Conservation (phyloP, 2,113 vertebrate genomes). For the Microcebus murinus region DNA sequence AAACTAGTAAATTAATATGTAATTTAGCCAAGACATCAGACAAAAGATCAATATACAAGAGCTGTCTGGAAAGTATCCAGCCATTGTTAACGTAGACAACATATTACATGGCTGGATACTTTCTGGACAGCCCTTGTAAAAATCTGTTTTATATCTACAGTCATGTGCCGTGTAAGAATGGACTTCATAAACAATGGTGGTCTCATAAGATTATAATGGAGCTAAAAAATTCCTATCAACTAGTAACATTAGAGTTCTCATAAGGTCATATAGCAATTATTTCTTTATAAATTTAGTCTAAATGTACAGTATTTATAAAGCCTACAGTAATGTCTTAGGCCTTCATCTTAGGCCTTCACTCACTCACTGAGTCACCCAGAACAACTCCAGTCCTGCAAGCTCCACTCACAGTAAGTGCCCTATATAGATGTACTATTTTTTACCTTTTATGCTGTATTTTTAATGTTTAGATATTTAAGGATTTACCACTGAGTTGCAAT, state of each 20-base stretch:
- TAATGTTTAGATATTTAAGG: background rate
- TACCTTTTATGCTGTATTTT: background rate
- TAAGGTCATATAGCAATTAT: background rate
- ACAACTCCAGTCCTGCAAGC: background rate
- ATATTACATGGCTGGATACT: too few relatives aligned
- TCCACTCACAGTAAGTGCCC: background rate
- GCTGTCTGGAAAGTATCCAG: too few relatives aligned
- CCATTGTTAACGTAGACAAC: too few relatives aligned
- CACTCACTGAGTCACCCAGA: background rate
- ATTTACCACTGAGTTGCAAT: background rate
- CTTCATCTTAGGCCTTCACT: background rate
- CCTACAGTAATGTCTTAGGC: background rate
- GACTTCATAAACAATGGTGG: background rate
- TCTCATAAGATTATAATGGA: background rate
- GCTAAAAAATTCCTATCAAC: background rate
- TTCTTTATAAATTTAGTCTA: background rate
- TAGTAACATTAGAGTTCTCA: background rate
- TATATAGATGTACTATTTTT: background rate
- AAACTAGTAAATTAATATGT: background rate
- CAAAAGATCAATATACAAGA: background rate
- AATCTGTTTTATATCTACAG: background rate
- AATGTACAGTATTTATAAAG: background rate
- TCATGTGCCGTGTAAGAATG: background rate
- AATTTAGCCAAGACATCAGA: constrained; percentile 6
- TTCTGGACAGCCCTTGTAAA: background rate